Conservation (phyloP, 2,797 vertebrate species). For the Sebastes iracundus region DNA sequence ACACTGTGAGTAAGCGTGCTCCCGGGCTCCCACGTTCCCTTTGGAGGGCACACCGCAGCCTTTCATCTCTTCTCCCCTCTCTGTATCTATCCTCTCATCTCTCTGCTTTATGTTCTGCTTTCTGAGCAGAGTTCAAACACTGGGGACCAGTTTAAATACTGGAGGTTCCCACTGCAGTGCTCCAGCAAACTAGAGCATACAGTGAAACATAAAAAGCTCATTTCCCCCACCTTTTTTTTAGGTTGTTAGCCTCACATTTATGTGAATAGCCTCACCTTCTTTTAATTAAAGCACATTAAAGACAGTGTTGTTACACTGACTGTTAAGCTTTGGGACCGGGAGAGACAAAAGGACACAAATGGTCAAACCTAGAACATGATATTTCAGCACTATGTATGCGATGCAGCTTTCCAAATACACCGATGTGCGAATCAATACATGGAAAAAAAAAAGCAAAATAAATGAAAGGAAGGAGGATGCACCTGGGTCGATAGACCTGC, state of each 20-base stretch:
- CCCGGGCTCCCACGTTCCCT: slow-evolving; percentile 69
- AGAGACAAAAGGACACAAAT: slow-evolving; percentile 54
- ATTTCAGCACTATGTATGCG: slow-evolving; percentile 40
- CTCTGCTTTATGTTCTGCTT: slow-evolving; percentile 75
- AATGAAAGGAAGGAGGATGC: slow-evolving; percentile 71
- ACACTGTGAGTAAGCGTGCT: slow-evolving; percentile 64
- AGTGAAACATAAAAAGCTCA: slow-evolving; percentile 66
- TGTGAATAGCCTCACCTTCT: slow-evolving; percentile 17
- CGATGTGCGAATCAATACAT: slow-evolving; percentile 74
- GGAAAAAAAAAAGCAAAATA: slow-evolving; percentile 53
- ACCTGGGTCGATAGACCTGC: slow-evolving; percentile 73
- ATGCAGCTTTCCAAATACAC: slow-evolving; percentile 63
- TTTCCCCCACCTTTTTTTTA: slow-evolving; percentile 8
- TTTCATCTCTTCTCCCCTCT: slow-evolving; percentile 72
- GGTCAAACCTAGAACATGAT: slow-evolving; percentile 66
- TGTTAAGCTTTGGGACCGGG: slow-evolving; percentile 6
- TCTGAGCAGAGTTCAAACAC: slow-evolving; percentile 76
- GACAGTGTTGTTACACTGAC: slow-evolving; percentile 11
- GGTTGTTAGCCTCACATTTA: slow-evolving; percentile 18
- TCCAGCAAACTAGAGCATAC: slow-evolving; percentile 66
- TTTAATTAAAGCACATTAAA: slow-evolving; percentile 49
- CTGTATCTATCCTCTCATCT: slow-evolving; percentile 67
- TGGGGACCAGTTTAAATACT: slow-evolving; percentile 78
- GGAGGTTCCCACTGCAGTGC: slow-evolving; percentile 66
- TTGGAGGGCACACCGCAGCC: slow-evolving; percentile 69